These are phyloP conservation scores for Piaya cayana DNA, from an alignment of 2,113 vertebrate genomes.

Conservation along the genomic window DNA sequence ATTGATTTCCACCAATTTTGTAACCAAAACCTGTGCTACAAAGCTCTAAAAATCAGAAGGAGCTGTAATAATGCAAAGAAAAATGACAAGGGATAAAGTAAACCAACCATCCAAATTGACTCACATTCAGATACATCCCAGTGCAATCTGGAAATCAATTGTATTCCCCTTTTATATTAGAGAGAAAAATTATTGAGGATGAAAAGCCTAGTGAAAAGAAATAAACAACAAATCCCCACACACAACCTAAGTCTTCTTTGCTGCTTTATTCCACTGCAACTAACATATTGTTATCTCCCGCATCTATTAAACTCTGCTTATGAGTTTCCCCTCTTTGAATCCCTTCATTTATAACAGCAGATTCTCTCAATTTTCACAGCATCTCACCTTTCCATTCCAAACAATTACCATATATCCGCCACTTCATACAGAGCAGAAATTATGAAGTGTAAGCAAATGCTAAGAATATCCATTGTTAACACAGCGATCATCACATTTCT, in stretches of 20 bases:
- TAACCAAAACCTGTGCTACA: not conserved
- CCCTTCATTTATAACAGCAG: not conserved
- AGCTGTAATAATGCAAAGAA: not conserved
- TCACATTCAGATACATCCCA: not conserved
- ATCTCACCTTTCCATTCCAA: not conserved
- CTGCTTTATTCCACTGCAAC: not conserved
- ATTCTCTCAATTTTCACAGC: not conserved
- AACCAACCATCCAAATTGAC: not conserved
- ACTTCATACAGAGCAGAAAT: slow-evolving; percentile 21
- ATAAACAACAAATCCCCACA: not conserved
- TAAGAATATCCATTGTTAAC: slow-evolving; percentile 18
- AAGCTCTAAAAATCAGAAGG: not conserved
- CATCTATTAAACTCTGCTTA: not conserved
- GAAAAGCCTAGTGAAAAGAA: not conserved
- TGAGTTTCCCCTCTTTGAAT: not conserved
- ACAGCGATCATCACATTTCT: not conserved
- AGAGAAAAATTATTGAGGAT: not conserved
- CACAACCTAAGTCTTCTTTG: not conserved
- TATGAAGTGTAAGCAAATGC: slow-evolving; percentile 23
- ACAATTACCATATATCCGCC: not conserved
- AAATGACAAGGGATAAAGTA: not conserved
- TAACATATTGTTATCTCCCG: not conserved
- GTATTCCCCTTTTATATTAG: not conserved
- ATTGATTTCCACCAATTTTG: not conserved
- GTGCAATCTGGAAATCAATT: not conserved